Evolutionary conservation across 2,888 invertebrate species (phyloP), one percentile per base, ranked within the genome.

Genomic region (Operophtera brumata): DNA sequence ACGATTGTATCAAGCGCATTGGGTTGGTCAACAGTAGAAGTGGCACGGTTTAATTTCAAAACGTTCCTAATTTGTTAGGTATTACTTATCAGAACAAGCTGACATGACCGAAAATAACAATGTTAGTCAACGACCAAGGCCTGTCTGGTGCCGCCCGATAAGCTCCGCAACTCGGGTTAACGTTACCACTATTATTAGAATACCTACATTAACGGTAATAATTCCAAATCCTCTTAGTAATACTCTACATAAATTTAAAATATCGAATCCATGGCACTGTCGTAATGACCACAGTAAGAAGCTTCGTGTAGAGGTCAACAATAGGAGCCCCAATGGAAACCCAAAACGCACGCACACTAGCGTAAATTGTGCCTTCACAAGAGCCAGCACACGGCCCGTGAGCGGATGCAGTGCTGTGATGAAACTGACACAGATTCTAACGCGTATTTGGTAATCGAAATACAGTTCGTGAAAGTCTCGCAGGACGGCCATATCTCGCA

Each of bases 371-470:
- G 56, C 59, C 69, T 75, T 75, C 62, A 77, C 76, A 78, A 79
- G 78, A 77, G 72, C 77, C 70, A 75, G 71, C 78, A 77, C 76
- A 45, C 74, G 75, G 74, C 70, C 77, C 73, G 76, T 73, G 82
- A 83, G 71, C 85, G 86, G 85, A 86, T 85, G 84, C 86, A 82
- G 80, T 75, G 77, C 76, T 74, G 82, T 89, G 89, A 89, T 87
- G 89, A 89, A 88, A 88, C 85, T 87, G 89, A 88, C 89, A 89
- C 87, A 90, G 86, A 86, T 89, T 88, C 89, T 88, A 88, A 86
- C 85, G 83, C 81, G 83, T 82, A 86, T 90, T 90, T 89, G 87
- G 89, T 88, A 89, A 90, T 89, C 87, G 83, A 84, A 86, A 81
- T 81, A 80, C 83, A 81, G 80, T 78, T 80, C 86, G 88, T 87